Evolutionary conservation across 2,113 vertebrate genomes (phyloP).

Genomic region (Rhinolophus ferrumequinum): DNA sequence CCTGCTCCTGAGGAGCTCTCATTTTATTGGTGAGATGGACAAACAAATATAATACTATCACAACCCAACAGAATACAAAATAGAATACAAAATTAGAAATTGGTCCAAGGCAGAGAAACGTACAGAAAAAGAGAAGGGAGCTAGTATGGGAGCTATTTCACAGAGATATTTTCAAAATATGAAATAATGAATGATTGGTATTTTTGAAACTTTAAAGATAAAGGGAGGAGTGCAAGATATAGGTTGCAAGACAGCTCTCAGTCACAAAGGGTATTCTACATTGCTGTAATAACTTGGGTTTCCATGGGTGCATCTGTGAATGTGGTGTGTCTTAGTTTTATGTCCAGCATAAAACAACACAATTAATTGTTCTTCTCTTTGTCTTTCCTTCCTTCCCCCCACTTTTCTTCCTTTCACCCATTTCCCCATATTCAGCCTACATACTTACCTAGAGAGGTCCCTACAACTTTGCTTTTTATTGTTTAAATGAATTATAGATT

Average conservation of each 20-base stretch:
- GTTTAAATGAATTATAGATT: neutral
- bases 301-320: neutral
- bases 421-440: neutral
- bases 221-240: neutral
- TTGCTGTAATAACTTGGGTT: neutral
- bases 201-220: neutral
- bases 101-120: neutral
- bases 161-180: neutral
- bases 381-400: neutral
- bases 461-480: neutral
- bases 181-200: neutral
- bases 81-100: neutral
- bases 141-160: neutral
- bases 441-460: neutral
- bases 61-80: neutral
- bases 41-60: neutral
- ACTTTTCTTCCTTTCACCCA: neutral
- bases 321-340: neutral
- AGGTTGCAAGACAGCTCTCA: neutral
- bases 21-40: neutral
- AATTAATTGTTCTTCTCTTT: neutral
- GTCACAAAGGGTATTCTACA: neutral
- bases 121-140: neutral
- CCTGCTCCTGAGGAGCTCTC: neutral
- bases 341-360: neutral